These are phyloP conservation scores for Pherbina coryleti DNA, from an alignment of 2,888 invertebrate genomes.

Conservation along the genomic window DNA sequence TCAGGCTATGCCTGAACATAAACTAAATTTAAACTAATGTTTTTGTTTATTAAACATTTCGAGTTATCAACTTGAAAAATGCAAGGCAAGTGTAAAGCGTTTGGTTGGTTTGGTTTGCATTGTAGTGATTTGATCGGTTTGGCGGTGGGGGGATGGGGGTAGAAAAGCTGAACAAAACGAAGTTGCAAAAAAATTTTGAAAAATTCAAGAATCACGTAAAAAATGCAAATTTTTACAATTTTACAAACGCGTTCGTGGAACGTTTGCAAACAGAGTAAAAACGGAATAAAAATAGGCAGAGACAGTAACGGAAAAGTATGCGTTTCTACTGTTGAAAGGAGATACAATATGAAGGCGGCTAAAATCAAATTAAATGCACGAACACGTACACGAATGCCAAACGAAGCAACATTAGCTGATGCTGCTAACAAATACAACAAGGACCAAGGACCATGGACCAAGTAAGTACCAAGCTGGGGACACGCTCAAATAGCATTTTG, in stretches of 20 bases:
- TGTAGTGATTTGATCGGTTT: neutral
- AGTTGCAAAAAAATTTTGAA: slow-evolving; percentile 31
- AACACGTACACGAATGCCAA: slow-evolving; percentile 45
- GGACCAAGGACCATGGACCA: no score
- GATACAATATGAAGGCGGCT: slow-evolving; percentile 35
- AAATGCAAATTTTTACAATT: slow-evolving; percentile 49
- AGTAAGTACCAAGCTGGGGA: no score
- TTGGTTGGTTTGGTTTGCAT: neutral
- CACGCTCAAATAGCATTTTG: no score
- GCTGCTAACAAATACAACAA: no score
- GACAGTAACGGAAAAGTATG: neutral
- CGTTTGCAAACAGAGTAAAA: slow-evolving; percentile 14
- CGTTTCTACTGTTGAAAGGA: slow-evolving; percentile 22
- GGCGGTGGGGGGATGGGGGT: no score
- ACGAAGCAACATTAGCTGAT: no score
- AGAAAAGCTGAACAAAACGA: neutral
- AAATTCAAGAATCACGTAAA: slow-evolving; percentile 52
- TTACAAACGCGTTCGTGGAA: slow-evolving; percentile 28
- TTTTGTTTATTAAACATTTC: slow-evolving; percentile 20
- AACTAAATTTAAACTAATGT: slow-evolving; percentile 9
- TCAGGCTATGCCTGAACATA: neutral
- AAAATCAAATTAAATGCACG: slow-evolving; percentile 52
- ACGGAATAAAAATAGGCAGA: neutral
- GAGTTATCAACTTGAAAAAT: slow-evolving; percentile 9
- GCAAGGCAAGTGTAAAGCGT: neutral